Evolutionary conservation across 2,797 vertebrate genomes (phyloP), one percentile per base, ranked within the genome.

Genomic region (Garrulus glandarius): DNA sequence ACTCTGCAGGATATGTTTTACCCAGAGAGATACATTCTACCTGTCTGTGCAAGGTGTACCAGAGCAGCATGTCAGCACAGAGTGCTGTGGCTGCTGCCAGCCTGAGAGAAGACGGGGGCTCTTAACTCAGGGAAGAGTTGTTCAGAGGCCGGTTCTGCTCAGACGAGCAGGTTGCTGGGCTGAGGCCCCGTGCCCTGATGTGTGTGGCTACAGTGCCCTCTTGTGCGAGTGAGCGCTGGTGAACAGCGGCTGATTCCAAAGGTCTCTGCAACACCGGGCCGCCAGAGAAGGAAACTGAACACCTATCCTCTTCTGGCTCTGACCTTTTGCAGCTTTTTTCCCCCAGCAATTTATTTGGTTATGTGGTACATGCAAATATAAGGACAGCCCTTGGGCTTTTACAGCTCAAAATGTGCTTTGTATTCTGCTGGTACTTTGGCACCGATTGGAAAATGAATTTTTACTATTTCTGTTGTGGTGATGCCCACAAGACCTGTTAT

Each of bases 181-280:
- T 20, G 47, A 6, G 50, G 16, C 57, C 0, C 68, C 6, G 22
- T 3, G 34, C 32, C 19, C 47, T 6, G 63, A 30, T 93, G 69
- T 1, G 74, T 5, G 87, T 7, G 76, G 18, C 64, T 89, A 1
- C 78, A 95, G 85, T 94, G 97, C 97, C 97, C 96, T 92, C 97
- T 97, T 43, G 96, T 74, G 97, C 39, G 36, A 55, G 53, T 2
- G 55, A 72, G 60, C 5, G 36, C 82, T 12, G 65, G 6, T 2
- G 4, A 68, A 6, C 53, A 7, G 52, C 5, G 5, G 12, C 72
- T 19, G 19, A 2, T 18, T 10, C 18, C 10, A 16, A 74, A 76
- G 70, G 18, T 17, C 13, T 24, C 24, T 17, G n/a, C 18, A 37
- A 0, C 67, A 10, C 24, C 32, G 6, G 76, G 10, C 52, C 74